Conservation (phyloP, 2,113 vertebrate species). For the Aplodontia rufa region DNA sequence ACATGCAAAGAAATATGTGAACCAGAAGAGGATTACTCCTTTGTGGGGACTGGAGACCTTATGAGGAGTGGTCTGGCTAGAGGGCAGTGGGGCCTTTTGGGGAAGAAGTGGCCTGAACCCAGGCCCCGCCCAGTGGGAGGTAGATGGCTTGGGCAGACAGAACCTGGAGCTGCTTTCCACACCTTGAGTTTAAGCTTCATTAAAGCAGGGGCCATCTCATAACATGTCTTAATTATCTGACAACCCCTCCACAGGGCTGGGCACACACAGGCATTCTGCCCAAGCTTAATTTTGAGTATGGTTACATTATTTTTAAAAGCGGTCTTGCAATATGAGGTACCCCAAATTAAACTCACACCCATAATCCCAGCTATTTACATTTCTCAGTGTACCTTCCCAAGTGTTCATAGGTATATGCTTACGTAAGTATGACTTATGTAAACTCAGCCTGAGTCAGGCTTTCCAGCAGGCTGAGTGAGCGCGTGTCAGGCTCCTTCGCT, state of each 20-base stretch:
- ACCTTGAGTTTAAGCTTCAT: not conserved
- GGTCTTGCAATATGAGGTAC: conserved; percentile 17
- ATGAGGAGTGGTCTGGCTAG: not conserved
- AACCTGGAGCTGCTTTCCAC: not conserved
- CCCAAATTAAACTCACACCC: conserved; percentile 59
- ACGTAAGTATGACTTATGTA: conserved; percentile 61
- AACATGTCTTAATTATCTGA: conserved; percentile 63
- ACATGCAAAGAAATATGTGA: not conserved
- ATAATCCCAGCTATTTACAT: conserved; percentile 58
- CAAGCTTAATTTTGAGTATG: conserved; percentile 7
- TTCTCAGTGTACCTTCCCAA: conserved; percentile 44
- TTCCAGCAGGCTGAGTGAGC: not conserved
- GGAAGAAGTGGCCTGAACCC: not conserved
- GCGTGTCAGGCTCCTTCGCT: not conserved
- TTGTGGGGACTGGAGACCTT: conserved; percentile 1
- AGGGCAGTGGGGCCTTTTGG: not conserved
- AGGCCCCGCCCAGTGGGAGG: not conserved
- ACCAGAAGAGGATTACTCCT: not conserved
- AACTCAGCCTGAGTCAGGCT: conserved; percentile 44
- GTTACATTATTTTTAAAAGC: conserved; percentile 48
- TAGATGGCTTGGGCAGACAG: not conserved
- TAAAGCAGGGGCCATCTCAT: conserved; percentile 34
- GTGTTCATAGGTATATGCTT: conserved; percentile 48
- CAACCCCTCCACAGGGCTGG: conserved; percentile 61
- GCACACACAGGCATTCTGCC: conserved; percentile 32